Conservation (phyloP, 2,888 invertebrate species). For the Latrodectus elegans region DNA sequence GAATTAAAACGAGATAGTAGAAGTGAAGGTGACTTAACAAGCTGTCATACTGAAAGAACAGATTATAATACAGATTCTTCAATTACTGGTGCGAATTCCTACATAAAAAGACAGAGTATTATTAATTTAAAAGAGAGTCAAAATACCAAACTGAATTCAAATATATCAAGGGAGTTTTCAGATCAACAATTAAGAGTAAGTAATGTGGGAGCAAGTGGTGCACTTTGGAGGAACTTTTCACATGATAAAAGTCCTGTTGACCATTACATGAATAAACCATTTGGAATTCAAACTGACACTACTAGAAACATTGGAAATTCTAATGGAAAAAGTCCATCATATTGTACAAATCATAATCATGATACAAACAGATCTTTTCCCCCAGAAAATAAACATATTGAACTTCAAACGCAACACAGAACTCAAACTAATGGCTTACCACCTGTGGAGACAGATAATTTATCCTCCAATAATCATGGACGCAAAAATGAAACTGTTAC, state of each 20-base stretch:
- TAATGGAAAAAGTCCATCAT: slow-evolving; percentile 7
- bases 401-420: slow-evolving; percentile 25
- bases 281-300: slow-evolving; percentile 26
- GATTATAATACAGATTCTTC: slow-evolving; percentile 18
- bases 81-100: neutral
- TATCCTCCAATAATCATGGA: slow-evolving; percentile 10
- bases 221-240: slow-evolving; percentile 36
- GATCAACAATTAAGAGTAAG: slow-evolving; percentile 11
- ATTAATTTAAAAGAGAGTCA: neutral
- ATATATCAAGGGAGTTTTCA: neutral
- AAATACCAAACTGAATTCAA: slow-evolving; percentile 1
- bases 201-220: slow-evolving; percentile 6
- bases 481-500: slow-evolving; percentile 10
- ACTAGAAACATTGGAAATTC: slow-evolving; percentile 31
- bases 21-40: slow-evolving; percentile 65
- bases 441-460: slow-evolving; percentile 1
- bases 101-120: neutral
- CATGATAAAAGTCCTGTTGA: slow-evolving; percentile 3
- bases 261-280: slow-evolving; percentile 20
- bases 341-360: slow-evolving; percentile 50
- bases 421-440: slow-evolving; percentile 49
- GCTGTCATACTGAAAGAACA: slow-evolving; percentile 52
- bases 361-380: slow-evolving; percentile 28
- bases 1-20: slow-evolving; percentile 61
- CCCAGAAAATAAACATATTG: slow-evolving; percentile 2